Evolutionary conservation across 2,113 vertebrate species (phyloP), one percentile per base, ranked within the genome.

Genomic region (Zosterops pallidus): DNA sequence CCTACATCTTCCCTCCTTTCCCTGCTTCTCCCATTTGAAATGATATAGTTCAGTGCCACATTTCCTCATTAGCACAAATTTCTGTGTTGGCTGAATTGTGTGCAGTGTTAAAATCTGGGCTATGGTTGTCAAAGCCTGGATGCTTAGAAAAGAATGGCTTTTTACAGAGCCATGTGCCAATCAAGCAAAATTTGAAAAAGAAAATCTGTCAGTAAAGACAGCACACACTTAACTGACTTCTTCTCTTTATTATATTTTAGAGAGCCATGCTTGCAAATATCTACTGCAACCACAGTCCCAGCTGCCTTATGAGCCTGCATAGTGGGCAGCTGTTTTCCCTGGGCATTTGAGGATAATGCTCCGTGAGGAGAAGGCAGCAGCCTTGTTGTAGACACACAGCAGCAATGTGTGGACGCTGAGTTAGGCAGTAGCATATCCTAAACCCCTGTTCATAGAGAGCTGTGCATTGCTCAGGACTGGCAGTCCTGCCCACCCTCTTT

Each of bases 61-160:
- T 91, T 83, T 90, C 75, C 63, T 95, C 55, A 83, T 83, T 78
- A 91, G 55, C 35, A 47, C 33, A 39, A 70, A 50, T 91, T 90
- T 85, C 67, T 83, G 63, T 83, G 44, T 79, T 74, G 70, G 21
- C 67, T 93, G 67, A 85, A 44, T 83, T 87, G 42, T 91, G 77
- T 83, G 62, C 53, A 29, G 50, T 70, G 39, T 63, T 94, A 77
- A 90, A 96, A 88, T 84, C 75, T 94, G 91, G 86, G n/a, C 57
- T 62, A 4, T 53, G 57, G 46, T 50, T 94, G 70, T 89, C 81
- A 92, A 80, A 95, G 57, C 41, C 82, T 59, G 70, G 46, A 70
- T 72, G 46, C 74, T 82, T 65, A 77, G 87, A 47, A 80, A 91
- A 77, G 16, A 91, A 59, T 65, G 55, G 3, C 33, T 87, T 63